Evolutionary conservation across 2,113 vertebrate species (phyloP), one percentile per base, ranked within the genome.

Genomic region (Arvicanthis niloticus): DNA sequence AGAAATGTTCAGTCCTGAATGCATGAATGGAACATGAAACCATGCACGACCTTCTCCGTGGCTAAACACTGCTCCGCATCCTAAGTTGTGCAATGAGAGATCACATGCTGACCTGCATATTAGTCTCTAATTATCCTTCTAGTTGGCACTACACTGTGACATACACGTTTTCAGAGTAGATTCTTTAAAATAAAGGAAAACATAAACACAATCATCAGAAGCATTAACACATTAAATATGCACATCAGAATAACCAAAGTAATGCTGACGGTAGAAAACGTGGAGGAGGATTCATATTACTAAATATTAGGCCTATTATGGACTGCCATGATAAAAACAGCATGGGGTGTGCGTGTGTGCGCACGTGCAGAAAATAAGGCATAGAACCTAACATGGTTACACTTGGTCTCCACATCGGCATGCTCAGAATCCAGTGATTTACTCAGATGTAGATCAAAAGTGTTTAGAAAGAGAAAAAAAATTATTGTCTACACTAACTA

Each of bases 111-210:
- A 86, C 37, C 78, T 89, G 12, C 45, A 65, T 89, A 82, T 42
- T 40, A 90, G 24, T 80, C 56, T 89, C 76, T 84, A 77, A 90
- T 67, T 90, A 85, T 34, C 94, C 15, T 78, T 48, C 16, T 51
- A 62, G 84, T 13, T 95, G 34, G 91, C 60, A 77, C 45, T 4
- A 48, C 10, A 62, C 3, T 70, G 48, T 93, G 15, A 42, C 58
- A 84, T 45, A 37, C 9, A 91, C 16, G n/a, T 53, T 89, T 90
- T 92, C 40, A 53, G 10, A 93, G 51, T 34, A 67, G 75, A 11
- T 40, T 58, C 70, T 88, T 72, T 48, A 73, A 91, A 85, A 42
- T 62, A 62, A 73, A 90, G 81, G 42, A 95, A 94, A 88, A 82
- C 24, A 26, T 2, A 68, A 91, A 80, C n/a, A 73, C 0, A 76